Conservation (phyloP, 1,140 invertebrate genomes). For the Globodera ellingtonae region DNA sequence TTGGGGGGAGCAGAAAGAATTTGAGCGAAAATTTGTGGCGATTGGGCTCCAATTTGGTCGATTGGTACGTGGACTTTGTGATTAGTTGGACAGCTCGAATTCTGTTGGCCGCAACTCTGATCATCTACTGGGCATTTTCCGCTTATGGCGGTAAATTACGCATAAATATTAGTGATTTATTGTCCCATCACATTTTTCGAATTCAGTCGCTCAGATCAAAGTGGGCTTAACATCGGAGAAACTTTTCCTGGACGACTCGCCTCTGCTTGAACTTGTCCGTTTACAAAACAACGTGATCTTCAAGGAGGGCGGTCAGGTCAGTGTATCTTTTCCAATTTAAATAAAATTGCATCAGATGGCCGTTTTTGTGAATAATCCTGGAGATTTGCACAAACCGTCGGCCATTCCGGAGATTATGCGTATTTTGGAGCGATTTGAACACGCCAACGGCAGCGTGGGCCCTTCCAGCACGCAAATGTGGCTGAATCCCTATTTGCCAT, state of each 20-base stretch:
- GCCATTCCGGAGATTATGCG: constrained; percentile 59
- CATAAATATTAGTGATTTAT: constrained; percentile 14
- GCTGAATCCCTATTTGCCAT: constrained; percentile 61
- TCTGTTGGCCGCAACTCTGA: constrained; percentile 44
- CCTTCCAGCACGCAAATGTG: constrained; percentile 63
- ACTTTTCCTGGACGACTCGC: constrained; percentile 63
- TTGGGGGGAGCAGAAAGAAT: background rate
- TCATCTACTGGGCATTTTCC: constrained; percentile 60
- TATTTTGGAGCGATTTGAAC: constrained; percentile 58
- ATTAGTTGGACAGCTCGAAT: constrained; percentile 50
- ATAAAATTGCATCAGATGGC: constrained; percentile 46
- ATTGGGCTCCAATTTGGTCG: constrained; percentile 43
- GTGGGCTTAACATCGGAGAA: constrained; percentile 63
- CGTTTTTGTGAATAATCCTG: constrained; percentile 63
- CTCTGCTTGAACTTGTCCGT: constrained; percentile 57
- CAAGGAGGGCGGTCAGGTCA: constrained; percentile 60
- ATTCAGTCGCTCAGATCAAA: constrained; percentile 34
- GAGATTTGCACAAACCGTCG: constrained; percentile 55
- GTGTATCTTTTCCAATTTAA: background rate
- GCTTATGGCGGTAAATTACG: constrained; percentile 48
- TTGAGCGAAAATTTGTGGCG: constrained; percentile 18
- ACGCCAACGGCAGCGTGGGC: constrained; percentile 56
- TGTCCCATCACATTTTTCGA: constrained; percentile 4
- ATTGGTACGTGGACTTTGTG: constrained; percentile 58
- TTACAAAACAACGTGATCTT: constrained; percentile 64